Conservation (phyloP, 2,797 vertebrate genomes). For the Myripristis murdjan region DNA sequence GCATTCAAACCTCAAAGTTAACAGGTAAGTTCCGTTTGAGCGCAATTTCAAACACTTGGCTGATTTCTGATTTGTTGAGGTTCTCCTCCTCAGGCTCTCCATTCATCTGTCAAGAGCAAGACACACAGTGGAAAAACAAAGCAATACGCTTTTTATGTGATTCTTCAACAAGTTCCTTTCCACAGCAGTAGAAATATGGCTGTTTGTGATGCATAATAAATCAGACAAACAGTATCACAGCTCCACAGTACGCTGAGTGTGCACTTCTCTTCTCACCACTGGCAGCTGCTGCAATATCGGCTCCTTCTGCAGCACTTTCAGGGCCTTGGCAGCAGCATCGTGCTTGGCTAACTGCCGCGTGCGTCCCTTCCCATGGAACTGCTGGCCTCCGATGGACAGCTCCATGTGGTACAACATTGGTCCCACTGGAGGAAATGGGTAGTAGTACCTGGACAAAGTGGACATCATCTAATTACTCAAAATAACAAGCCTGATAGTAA, state of each 20-base stretch:
- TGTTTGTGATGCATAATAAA: background rate
- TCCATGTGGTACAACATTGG: slow-evolving; percentile 97
- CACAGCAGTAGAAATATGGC: background rate
- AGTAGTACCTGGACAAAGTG: slow-evolving; percentile 93
- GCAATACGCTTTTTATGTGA: background rate
- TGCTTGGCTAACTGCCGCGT: slow-evolving; percentile 96
- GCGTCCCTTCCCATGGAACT: slow-evolving; percentile 96
- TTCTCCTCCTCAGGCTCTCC: slow-evolving; percentile 97
- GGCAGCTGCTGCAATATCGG: slow-evolving; percentile 90
- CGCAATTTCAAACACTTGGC: slow-evolving; percentile 99
- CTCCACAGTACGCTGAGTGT: slow-evolving; percentile 5
- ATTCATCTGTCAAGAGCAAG: slow-evolving; percentile 87
- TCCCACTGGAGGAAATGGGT: slow-evolving; percentile 94
- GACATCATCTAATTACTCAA: background rate
- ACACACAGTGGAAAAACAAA: slow-evolving; percentile 17
- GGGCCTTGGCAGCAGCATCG: slow-evolving; percentile 94
- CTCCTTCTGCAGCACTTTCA: slow-evolving; percentile 95
- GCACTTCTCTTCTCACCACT: slow-evolving; percentile 65
- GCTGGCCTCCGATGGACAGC: slow-evolving; percentile 96
- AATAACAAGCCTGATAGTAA: background rate
- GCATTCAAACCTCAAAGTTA: slow-evolving; percentile 94
- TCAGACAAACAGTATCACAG: too few species aligned
- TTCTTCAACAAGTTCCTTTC: background rate
- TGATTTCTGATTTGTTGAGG: slow-evolving; percentile 99
- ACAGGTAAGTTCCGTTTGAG: slow-evolving; percentile 98